Percentiles rank a stretch among this genome's conserved stretches.
Evolutionary conservation across 92 coral and sea anemone genomes (phyloP).

Genomic region (Siderastrea radians): DNA sequence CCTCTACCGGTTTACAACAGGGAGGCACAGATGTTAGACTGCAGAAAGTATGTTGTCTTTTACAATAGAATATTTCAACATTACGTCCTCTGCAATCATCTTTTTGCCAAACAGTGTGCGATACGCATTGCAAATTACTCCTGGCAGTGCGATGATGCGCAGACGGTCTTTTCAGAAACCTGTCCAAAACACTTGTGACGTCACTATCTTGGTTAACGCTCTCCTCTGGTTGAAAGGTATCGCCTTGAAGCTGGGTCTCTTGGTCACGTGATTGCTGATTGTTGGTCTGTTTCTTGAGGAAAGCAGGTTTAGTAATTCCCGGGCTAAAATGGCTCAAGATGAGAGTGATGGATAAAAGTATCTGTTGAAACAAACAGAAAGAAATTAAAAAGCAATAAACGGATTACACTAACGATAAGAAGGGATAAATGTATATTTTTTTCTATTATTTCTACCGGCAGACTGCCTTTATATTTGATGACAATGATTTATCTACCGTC

Average conservation of each 20-base stretch:
- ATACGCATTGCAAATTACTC: neutral
- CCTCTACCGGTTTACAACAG: no score
- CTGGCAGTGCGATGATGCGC: slow-evolving; percentile 24
- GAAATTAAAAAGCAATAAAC: no score
- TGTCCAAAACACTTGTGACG: neutral
- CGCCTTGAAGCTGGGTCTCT: neutral
- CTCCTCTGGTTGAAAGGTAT: neutral
- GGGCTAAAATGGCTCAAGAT: neutral
- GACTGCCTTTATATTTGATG: no score
- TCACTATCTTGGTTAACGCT: neutral
- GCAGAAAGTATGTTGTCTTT: neutral
- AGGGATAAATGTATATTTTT: no score
- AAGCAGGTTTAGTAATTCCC: neutral
- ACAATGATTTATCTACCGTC: no score
- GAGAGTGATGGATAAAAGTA: neutral
- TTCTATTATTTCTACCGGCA: no score
- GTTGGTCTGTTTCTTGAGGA: neutral
- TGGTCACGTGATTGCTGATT: neutral
- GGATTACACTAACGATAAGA: no score
- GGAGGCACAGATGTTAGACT: neutral
- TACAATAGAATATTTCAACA: neutral
- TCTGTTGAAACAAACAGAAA: neutral
- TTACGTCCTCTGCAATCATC: neutral
- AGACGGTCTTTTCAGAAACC: neutral
- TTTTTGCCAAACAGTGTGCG: no score